phyloP scores from a whole-genome alignment of 2,797 vertebrate genomes.

The Channallabes apus region DNA sequence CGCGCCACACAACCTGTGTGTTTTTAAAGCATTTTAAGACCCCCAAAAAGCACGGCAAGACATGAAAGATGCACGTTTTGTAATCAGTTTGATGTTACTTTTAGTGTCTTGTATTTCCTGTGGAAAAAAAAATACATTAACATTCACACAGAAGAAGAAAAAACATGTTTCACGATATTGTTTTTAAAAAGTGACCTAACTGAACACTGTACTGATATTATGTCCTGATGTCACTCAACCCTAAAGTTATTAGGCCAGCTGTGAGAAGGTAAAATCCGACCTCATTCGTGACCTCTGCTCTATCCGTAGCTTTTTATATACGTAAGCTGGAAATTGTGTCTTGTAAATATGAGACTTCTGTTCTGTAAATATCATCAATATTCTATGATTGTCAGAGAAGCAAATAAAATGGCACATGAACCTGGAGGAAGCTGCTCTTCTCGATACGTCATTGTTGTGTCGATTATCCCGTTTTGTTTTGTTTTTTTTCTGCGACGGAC shows the following conservation, averaged over 20 bases:
- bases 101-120: no score
- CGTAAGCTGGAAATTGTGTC: not conserved
- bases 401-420: not conserved
- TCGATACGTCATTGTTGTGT: not conserved
- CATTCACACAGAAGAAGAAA: not conserved
- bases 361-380: slow-evolving; percentile 17
- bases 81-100: no score
- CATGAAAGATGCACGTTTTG: no score
- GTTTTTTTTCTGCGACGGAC: not conserved
- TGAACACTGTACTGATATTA: not conserved
- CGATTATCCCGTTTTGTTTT: not conserved
- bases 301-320: not conserved
- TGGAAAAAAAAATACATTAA: not conserved
- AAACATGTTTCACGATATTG: not conserved
- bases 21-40: no score
- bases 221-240: not conserved
- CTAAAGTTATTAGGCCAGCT: not conserved
- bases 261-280: not conserved
- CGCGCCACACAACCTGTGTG: no score
- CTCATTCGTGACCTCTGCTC: not conserved
- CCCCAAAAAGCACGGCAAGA: no score
- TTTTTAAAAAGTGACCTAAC: not conserved
- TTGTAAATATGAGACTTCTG: not conserved
- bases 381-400: not conserved
- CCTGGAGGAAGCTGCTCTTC: not conserved